These are phyloP conservation scores for Macaria notata DNA, from an alignment of 2,888 invertebrate species.

Conservation along the genomic window DNA sequence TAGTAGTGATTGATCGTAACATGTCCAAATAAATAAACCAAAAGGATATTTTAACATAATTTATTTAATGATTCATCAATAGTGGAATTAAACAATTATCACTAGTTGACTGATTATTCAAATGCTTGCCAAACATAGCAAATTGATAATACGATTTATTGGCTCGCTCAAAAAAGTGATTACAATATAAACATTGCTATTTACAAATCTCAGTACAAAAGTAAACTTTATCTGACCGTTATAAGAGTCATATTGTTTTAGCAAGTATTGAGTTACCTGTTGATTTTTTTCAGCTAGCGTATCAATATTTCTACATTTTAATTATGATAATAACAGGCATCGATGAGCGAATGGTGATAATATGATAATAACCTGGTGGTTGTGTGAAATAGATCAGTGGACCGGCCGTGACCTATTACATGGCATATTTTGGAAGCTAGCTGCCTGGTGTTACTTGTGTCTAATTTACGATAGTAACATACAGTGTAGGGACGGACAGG, in stretches of 20 bases:
- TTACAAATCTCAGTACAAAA: too few species aligned
- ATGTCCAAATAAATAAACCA: too few species aligned
- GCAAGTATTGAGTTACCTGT: too few species aligned
- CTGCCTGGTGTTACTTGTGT: too few species aligned
- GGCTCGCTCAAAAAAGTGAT: too few species aligned
- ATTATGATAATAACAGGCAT: constrained; percentile 10
- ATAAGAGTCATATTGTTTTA: too few species aligned
- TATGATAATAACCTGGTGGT: neutral
- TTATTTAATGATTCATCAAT: neutral
- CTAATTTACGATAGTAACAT: too few species aligned
- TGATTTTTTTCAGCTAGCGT: neutral
- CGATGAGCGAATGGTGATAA: neutral
- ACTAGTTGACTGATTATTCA: constrained; percentile 10
- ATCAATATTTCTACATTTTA: constrained; percentile 13
- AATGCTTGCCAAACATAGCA: constrained; percentile 16
- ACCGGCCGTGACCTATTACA: constrained; percentile 1
- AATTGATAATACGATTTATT: constrained; percentile 16
- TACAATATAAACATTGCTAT: too few species aligned
- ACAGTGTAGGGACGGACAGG: too few species aligned
- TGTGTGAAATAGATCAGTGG: constrained; percentile 5
- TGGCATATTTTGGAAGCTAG: neutral
- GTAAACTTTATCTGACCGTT: too few species aligned
- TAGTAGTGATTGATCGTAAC: too few species aligned
- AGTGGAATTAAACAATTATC: constrained; percentile 7
- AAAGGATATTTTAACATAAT: too few species aligned